phyloP scores from a whole-genome alignment of 2,888 invertebrate genomes.

The Heliconius erato region DNA sequence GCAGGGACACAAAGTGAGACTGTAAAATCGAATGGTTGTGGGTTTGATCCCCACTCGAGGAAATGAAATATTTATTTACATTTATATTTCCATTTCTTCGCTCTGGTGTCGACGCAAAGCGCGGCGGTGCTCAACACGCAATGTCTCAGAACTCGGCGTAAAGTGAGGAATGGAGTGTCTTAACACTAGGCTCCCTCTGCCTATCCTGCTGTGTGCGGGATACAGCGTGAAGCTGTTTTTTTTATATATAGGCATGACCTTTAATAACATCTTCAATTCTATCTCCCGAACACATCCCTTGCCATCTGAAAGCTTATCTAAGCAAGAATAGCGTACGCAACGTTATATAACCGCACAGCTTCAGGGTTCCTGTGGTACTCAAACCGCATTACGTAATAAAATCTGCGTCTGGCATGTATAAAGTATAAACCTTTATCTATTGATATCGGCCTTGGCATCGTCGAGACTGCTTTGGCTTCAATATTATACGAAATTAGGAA shows the following conservation, averaged over 20 bases:
- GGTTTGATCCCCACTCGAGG: no score
- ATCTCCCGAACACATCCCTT: slow-evolving; percentile 60
- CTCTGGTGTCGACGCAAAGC: no score
- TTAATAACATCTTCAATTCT: slow-evolving; percentile 34
- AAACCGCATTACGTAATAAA: slow-evolving; percentile 65
- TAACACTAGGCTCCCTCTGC: no score
- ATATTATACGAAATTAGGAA: slow-evolving; percentile 44
- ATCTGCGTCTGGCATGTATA: slow-evolving; percentile 60
- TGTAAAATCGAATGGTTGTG: no score
- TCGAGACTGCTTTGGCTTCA: slow-evolving; percentile 43
- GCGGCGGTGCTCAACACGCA: no score
- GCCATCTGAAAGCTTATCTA: slow-evolving; percentile 67
- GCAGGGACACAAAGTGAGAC: no score
- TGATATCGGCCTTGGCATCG: slow-evolving; percentile 50
- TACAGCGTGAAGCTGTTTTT: no score
- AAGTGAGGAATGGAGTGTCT: no score
- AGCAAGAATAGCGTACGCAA: slow-evolving; percentile 66
- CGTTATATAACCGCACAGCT: slow-evolving; percentile 60
- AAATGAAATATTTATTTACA: no score
- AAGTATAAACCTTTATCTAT: slow-evolving; percentile 55
- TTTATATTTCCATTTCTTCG: no score
- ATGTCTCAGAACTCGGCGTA: no score
- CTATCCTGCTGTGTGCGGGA: no score
- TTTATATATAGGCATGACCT: background rate
- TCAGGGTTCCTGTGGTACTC: slow-evolving; percentile 60